These are phyloP conservation scores for Macrostomum lignano DNA, from an alignment of 1,140 invertebrate genomes.

Conservation along the genomic window DNA sequence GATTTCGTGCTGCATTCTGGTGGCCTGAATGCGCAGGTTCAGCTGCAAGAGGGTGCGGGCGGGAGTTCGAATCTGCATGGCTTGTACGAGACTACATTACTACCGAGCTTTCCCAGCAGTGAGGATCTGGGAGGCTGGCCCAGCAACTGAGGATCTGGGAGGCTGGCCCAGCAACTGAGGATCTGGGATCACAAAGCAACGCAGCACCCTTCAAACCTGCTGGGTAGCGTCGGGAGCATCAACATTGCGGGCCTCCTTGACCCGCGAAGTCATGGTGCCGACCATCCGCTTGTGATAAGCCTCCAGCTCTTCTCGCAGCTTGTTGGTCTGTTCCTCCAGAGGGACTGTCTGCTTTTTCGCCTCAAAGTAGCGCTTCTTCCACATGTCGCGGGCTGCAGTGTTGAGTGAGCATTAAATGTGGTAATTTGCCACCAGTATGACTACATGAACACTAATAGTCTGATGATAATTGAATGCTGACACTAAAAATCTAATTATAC, in stretches of 20 bases:
- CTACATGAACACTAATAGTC: too few species aligned
- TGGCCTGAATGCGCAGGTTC: constrained; percentile 27
- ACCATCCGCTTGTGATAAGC: constrained; percentile 20
- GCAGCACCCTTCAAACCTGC: too few species aligned
- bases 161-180: too few species aligned
- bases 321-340: constrained; percentile 24
- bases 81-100: too few species aligned
- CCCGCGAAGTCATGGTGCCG: constrained; percentile 10
- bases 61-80: too few species aligned
- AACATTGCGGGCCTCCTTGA: constrained; percentile 12
- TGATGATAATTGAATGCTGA: too few species aligned
- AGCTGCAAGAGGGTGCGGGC: too few species aligned
- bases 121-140: too few species aligned
- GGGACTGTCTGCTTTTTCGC: constrained; percentile 27
- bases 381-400: constrained; percentile 24
- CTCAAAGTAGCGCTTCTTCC: constrained; percentile 29
- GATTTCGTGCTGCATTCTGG: constrained; percentile 29
- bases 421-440: background rate
- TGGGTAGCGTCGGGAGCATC: constrained; percentile 9
- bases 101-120: too few species aligned
- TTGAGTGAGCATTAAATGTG: background rate
- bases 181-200: too few species aligned
- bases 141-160: too few species aligned
- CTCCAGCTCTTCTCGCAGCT: constrained; percentile 22
- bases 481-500: background rate